Evolutionary conservation across 2,888 invertebrate genomes (phyloP), one percentile per base, ranked within the genome.

Genomic region (Craniophora ligustri): DNA sequence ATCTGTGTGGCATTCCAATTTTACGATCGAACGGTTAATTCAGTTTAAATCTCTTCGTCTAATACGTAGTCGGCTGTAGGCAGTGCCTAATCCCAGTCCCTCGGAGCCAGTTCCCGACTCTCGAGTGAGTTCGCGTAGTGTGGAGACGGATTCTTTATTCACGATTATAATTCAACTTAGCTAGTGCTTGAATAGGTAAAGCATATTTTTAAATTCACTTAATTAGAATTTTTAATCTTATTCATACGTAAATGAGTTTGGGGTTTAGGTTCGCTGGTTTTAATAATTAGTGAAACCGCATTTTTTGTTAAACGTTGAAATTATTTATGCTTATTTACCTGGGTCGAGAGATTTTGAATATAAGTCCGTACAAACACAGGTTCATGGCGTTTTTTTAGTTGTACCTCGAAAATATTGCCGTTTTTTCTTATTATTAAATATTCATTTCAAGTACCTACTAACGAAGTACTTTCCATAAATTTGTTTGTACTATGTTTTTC

Each of bases 1-100:
- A 93, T 93, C 92, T 92, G 89, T 92, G 92, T 91, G 92, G 92
- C 92, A 91, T 92, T 92, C 91, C 93, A 93, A 92, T 93, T 93
- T 93, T 93, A 92, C 92, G 91, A 92, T 92, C 91, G 92, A 93
- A 92, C 85, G 91, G 91, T 88, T 92, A 93, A 92, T 90, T 93
- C 92, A 92, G 90, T 92, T 93, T 92, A 92, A 93, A 92, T 93
- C 91, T 92, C 87, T 91, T 89, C 91, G 89, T 85, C 87, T 91
- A 90, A 89, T 91, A 90, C 88, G 89, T 87, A 86, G 80, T 86
- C 81, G 84, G 79, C 81, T 86, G 79, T 85, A 86, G 88, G 85
- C 84, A 86, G 81, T 84, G 85, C 86, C 88, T 91, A 91, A 92
- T 92, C 90, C 88, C 86, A 86, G 87, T 84, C 87, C 84, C 86